A percentile compares a stretch with the other conserved stretches of the same genome.
Evolutionary conservation across 1,140 invertebrate species (phyloP).

Genomic region (Glossosoma conforme): DNA sequence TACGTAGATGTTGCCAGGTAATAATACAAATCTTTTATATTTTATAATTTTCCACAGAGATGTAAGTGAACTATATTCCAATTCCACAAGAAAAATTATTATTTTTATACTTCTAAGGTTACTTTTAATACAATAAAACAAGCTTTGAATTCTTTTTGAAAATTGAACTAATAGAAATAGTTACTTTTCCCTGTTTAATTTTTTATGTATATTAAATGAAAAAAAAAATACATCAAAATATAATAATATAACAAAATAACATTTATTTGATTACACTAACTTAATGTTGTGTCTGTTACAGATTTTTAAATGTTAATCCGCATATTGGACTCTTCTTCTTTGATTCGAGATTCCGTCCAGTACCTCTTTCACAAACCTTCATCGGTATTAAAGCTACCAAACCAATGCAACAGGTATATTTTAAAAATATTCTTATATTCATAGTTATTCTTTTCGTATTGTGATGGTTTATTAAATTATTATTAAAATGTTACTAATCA

Average conservation of each 20-base stretch:
- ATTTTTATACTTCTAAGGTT: too few relatives aligned
- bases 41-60: too few relatives aligned
- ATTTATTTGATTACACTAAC: neutral
- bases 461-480: too few relatives aligned
- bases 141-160: too few relatives aligned
- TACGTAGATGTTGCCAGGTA: constrained; percentile 89
- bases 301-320: constrained; percentile 91
- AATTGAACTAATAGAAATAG: too few relatives aligned
- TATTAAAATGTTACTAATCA: too few relatives aligned
- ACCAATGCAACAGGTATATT: constrained; percentile 63
- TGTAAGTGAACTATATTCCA: too few relatives aligned
- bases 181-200: too few relatives aligned
- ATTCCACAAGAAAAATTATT: too few relatives aligned
- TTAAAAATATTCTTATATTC: neutral
- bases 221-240: neutral
- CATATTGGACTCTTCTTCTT: constrained; percentile 94
- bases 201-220: too few relatives aligned
- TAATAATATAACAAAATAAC: neutral
- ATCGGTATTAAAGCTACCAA: constrained; percentile 83
- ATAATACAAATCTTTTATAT: too few relatives aligned
- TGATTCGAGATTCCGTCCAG: constrained; percentile 92
- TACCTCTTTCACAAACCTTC: constrained; percentile 90
- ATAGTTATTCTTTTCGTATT: constrained; percentile 1
- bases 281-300: constrained; percentile 27
- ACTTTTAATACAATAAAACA: too few relatives aligned